A percentile compares a stretch with the other conserved stretches of the same genome.
Conservation (phyloP, 2,113 vertebrate genomes). For the Gambusia affinis region DNA sequence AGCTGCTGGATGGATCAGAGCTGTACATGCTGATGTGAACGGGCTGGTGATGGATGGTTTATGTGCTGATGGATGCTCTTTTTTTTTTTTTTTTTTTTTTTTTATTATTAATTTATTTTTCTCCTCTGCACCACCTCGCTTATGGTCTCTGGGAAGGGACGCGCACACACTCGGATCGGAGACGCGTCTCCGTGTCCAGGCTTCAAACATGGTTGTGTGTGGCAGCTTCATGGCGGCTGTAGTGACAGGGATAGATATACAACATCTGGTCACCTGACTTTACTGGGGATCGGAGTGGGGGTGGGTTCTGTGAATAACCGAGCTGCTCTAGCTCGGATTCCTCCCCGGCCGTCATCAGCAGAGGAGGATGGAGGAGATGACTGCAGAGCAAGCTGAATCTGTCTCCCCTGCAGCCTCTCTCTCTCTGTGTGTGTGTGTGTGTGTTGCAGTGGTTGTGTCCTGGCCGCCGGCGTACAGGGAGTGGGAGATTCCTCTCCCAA, state of each 20-base stretch:
- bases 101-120: no score
- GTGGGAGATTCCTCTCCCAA: conserved; percentile 24
- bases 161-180: conserved; percentile 14
- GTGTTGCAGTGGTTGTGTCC: conserved; percentile 28
- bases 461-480: neutral
- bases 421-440: no score
- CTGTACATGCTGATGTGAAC: conserved; percentile 48
- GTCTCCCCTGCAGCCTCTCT: conserved; percentile 10
- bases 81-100: conserved; percentile 31
- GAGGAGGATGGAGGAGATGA: conserved; percentile 40
- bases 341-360: conserved; percentile 37
- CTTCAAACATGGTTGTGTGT: conserved; percentile 62
- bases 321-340: conserved; percentile 62
- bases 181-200: conserved; percentile 35
- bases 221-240: conserved; percentile 70
- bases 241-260: conserved; percentile 77
- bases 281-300: conserved; percentile 69
- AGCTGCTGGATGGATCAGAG: conserved; percentile 56
- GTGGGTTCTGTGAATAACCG: conserved; percentile 63
- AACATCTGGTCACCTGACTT: conserved; percentile 81
- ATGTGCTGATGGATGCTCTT: conserved; percentile 68
- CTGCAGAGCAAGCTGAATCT: conserved; percentile 18
- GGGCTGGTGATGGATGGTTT: conserved; percentile 48
- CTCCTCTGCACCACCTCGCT: conserved; percentile 44
- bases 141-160: conserved; percentile 17